These are phyloP conservation scores for Ditylenchus dipsaci DNA, from an alignment of 1,140 invertebrate genomes.

Conservation along the genomic window DNA sequence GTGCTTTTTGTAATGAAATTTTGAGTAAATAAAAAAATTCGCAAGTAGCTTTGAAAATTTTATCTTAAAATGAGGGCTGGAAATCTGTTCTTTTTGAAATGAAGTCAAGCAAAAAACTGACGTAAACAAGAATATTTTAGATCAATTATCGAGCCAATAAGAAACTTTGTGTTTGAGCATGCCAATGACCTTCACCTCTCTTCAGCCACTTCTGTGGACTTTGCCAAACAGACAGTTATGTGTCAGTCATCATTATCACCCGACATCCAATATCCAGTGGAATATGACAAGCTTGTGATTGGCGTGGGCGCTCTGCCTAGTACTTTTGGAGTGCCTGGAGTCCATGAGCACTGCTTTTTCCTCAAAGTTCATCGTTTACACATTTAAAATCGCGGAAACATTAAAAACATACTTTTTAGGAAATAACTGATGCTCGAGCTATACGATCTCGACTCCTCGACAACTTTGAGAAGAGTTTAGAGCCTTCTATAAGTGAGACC, in stretches of 20 bases:
- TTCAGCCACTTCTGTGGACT: slow-evolving; percentile 54
- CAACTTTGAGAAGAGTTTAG: slow-evolving; percentile 60
- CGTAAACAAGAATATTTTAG: slow-evolving; percentile 39
- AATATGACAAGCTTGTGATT: slow-evolving; percentile 60
- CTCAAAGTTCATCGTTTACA: slow-evolving; percentile 57
- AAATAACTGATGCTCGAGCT: slow-evolving; percentile 59
- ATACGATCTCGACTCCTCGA: slow-evolving; percentile 58
- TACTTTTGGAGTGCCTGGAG: slow-evolving; percentile 60
- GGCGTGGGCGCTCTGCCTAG: slow-evolving; percentile 60
- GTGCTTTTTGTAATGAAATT: no score
- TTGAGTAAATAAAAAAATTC: no score
- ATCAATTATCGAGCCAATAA: slow-evolving; percentile 61
- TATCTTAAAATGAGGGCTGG: not conserved
- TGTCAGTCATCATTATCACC: slow-evolving; percentile 1
- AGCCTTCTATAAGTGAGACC: slow-evolving; percentile 46
- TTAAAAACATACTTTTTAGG: slow-evolving; percentile 42
- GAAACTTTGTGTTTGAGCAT: slow-evolving; percentile 59
- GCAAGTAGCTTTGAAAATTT: not conserved
- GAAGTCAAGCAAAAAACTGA: not conserved
- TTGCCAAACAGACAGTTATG: slow-evolving; percentile 43
- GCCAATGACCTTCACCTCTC: slow-evolving; percentile 59
- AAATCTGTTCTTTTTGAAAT: not conserved
- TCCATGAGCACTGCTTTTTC: slow-evolving; percentile 59
- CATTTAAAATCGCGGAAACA: not conserved
- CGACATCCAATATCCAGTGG: slow-evolving; percentile 47